Evolutionary conservation across 2,113 vertebrate species (phyloP).

Genomic region (Dicerorhinus sumatrensis): DNA sequence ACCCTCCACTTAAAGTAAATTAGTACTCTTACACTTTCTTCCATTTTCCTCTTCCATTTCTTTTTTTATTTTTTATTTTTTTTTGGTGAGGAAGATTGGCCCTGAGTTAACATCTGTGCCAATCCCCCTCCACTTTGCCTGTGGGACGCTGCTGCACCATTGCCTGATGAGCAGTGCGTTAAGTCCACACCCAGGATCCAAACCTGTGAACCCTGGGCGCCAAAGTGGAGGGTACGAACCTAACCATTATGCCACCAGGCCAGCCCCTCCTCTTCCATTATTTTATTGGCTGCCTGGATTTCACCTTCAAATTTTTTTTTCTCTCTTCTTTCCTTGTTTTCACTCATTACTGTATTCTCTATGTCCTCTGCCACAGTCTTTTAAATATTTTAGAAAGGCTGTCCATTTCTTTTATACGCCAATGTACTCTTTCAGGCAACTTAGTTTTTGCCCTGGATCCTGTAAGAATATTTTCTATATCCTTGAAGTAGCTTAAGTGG

Average conservation of each 20-base stretch:
- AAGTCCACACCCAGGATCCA: too few species aligned
- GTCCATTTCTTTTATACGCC: neutral
- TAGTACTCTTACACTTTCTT: neutral
- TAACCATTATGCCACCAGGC: too few species aligned
- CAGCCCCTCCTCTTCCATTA: neutral
- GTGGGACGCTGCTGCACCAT: too few species aligned
- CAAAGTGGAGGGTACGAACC: too few species aligned
- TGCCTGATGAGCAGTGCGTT: too few species aligned
- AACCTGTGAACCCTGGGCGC: too few species aligned
- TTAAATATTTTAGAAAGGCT: neutral
- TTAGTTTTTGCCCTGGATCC: too few species aligned
- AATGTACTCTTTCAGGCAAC: neutral
- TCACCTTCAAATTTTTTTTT: neutral
- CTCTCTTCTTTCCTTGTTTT: neutral
- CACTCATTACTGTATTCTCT: neutral
- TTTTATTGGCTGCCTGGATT: neutral
- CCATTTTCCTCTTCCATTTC: neutral
- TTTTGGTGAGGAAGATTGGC: neutral
- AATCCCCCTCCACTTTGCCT: too few species aligned
- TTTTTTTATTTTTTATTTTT: neutral
- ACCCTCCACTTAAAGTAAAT: neutral
- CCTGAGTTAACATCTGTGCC: too few species aligned
- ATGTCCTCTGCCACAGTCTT: neutral
- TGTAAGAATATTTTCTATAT: neutral
- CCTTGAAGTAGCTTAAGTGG: neutral